Evolutionary conservation across 2,113 vertebrate genomes (phyloP).

Genomic region (Cebidichthys violaceus): DNA sequence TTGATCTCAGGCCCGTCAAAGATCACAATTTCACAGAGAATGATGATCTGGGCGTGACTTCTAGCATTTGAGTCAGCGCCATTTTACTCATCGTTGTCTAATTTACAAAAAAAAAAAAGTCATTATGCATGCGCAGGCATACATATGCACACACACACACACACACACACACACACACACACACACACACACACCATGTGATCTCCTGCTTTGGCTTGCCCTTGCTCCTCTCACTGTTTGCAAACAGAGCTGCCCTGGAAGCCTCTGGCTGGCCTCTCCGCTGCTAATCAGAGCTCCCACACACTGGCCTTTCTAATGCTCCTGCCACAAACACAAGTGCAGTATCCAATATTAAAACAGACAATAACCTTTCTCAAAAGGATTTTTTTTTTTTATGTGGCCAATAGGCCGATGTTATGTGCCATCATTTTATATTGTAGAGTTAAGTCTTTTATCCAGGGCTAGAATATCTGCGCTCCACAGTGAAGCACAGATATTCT

Average conservation of each 20-base stretch:
- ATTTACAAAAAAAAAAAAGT: constrained; percentile 38
- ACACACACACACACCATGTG: constrained; percentile 48
- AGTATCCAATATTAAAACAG: constrained; percentile 46
- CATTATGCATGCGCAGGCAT: constrained; percentile 61
- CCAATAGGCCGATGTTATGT: constrained; percentile 2
- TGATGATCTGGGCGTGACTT: constrained; percentile 51
- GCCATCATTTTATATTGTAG: constrained; percentile 9
- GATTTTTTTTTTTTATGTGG: neutral
- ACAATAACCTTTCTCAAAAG: constrained; percentile 37
- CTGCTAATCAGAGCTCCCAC: constrained; percentile 77
- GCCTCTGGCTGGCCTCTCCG: constrained; percentile 71
- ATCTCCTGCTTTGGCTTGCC: constrained; percentile 64
- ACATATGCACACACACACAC: neutral
- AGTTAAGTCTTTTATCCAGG: neutral
- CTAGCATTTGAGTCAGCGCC: constrained; percentile 54
- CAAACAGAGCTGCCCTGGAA: constrained; percentile 72
- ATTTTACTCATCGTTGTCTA: constrained; percentile 56
- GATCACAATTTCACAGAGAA: constrained; percentile 58
- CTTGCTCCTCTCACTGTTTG: constrained; percentile 69
- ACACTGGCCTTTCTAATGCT: constrained; percentile 53
- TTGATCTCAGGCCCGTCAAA: constrained; percentile 55
- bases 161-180: constrained; percentile 29
- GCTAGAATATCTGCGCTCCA: neutral
- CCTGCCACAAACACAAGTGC: constrained; percentile 46
- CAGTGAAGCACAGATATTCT: neutral